Base-by-base conservation (phyloP, 2,888 invertebrate genomes). In the Ellobium chinense region DNA sequence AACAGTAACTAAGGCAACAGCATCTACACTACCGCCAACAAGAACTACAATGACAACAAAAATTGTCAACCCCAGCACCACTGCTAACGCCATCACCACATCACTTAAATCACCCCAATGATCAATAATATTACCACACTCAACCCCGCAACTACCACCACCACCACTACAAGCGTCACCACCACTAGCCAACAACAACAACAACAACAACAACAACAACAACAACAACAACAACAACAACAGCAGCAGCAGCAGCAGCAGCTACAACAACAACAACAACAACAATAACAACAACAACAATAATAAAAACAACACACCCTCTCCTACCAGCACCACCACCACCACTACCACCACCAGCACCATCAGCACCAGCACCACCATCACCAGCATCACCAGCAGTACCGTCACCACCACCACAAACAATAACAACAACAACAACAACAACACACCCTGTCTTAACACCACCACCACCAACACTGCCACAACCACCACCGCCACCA, bases 181-280 rank as follows among this genome's bases (percentile, higher is more conserved):
- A n/a, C n/a, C n/a, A n/a, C n/a, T n/a, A n/a, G n/a, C 46, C 46
- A 46, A 7, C 46, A 39, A n/a, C 65, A 29, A 1, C 56, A 66
- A 27, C 54, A 31, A 3, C 56, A 31, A 5, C 72, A 31, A 14
- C 56, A 18, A 31, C 21, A 56, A 27, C 56, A 70, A 3, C 69
- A 70, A n/a, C 69, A 46, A 14, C 46, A 2, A 2, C 69, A 9
- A 24, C 27, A 27, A 56, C 54, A 72, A 56, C 2, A 46, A 18
- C 56, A 72, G 18, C 24, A 56, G 29, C 72, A 72, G 12, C 21
- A 56, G 1, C 56, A 72, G 56, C 72, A 56, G 14, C 62, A 62
- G 27, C 24, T 1, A 27, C 63, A 74, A 21, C 21, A 65, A 39
- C 1, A 46, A 37, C 3, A 63, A 24, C 29, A 69, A 7, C 37